Conservation (phyloP, 2,888 invertebrate genomes). For the Pandemis heparana region DNA sequence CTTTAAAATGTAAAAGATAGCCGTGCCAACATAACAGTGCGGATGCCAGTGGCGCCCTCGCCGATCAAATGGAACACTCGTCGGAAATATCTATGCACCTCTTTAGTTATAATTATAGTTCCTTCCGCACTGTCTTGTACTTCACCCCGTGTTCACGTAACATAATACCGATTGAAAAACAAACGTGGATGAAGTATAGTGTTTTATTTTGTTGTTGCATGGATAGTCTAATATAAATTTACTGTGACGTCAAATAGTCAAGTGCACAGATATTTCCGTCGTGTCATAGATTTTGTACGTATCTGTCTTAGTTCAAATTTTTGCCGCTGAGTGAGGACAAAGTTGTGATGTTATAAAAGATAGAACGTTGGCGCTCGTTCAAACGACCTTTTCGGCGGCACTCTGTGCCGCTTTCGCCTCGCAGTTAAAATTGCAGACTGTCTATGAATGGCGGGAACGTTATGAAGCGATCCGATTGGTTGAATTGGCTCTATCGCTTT, state of each 20-base stretch:
- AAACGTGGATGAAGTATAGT: too few species aligned
- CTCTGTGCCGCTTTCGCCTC: slow-evolving; percentile 1
- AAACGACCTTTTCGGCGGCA: slow-evolving; percentile 32
- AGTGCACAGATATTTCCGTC: too few species aligned
- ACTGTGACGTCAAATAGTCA: too few species aligned
- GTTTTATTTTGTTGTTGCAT: too few species aligned
- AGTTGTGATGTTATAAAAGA: slow-evolving; percentile 25
- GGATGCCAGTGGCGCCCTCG: neutral
- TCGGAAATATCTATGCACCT: too few species aligned
- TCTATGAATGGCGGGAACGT: slow-evolving; percentile 15
- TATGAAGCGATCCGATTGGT: neutral
- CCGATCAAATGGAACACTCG: neutral
- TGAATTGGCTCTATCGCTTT: neutral
- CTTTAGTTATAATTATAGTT: too few species aligned
- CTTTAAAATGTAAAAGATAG: slow-evolving; percentile 26
- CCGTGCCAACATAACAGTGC: slow-evolving; percentile 10
- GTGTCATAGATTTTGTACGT: neutral
- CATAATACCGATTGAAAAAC: too few species aligned
- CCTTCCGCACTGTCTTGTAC: too few species aligned
- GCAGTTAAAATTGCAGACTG: slow-evolving; percentile 11
- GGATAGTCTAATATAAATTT: too few species aligned
- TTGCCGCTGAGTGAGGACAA: slow-evolving; percentile 4
- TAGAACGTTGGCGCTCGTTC: slow-evolving; percentile 25
- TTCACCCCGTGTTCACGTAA: too few species aligned
- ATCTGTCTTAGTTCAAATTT: neutral